These are phyloP conservation scores for Peromyscus attwateri DNA, from an alignment of 2,797 vertebrate genomes.

Conservation along the genomic window DNA sequence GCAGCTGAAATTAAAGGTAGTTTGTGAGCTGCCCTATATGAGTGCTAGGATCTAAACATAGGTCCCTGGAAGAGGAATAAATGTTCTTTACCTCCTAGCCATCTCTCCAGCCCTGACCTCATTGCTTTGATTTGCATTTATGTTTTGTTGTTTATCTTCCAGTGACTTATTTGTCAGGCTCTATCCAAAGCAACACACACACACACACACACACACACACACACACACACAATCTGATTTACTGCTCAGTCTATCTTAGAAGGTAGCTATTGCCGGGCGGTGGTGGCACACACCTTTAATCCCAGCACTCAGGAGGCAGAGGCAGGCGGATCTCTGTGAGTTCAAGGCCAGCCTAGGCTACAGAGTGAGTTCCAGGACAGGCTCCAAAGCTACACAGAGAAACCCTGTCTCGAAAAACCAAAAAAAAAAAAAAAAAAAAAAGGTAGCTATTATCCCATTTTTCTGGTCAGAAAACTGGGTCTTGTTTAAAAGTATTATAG, in stretches of 20 bases:
- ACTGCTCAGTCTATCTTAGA: neutral
- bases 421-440: too few relatives aligned
- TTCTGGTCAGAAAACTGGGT: conserved; percentile 1
- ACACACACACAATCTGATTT: neutral
- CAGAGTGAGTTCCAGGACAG: too few relatives aligned
- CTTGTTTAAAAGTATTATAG: conserved; percentile 26
- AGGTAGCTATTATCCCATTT: neutral
- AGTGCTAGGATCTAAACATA: neutral
- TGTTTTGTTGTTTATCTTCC: neutral
- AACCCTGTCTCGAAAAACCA: too few relatives aligned
- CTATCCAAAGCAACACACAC: neutral
- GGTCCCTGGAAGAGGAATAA: neutral
- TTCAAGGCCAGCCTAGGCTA: too few relatives aligned
- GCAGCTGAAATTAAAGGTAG: neutral
- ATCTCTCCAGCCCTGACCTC: neutral
- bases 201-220: neutral
- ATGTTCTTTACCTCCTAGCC: neutral
- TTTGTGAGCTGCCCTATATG: neutral
- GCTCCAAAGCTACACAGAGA: too few relatives aligned
- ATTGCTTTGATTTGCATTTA: neutral
- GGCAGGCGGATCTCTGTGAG: too few relatives aligned
- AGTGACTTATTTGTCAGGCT: neutral
- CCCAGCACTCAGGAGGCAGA: too few relatives aligned
- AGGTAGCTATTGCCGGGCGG: neutral
- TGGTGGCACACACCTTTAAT: too few relatives aligned